These are phyloP conservation scores for Piaya cayana DNA, from an alignment of 2,113 vertebrate genomes.

Conservation along the genomic window DNA sequence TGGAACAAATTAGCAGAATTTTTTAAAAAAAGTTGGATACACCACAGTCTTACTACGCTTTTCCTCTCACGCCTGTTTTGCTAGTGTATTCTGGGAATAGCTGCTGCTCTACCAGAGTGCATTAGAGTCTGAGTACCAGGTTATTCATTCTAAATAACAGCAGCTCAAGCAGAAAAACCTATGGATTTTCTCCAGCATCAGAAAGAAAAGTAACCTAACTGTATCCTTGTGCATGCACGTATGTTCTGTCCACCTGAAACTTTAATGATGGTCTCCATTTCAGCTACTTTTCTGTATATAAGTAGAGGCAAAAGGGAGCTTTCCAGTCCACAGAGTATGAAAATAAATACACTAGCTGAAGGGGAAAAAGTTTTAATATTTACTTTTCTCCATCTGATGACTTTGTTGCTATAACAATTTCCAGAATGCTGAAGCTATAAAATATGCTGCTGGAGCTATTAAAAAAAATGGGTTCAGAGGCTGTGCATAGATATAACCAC, in stretches of 20 bases:
- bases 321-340: not conserved
- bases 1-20: not conserved
- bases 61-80: not conserved
- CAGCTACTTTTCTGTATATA: not conserved
- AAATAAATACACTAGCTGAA: not conserved
- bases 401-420: not conserved
- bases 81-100: not conserved
- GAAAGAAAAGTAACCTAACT: not conserved
- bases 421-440: not conserved
- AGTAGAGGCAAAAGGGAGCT: rapidly evolving
- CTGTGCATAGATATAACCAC: not conserved
- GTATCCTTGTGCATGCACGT: not conserved
- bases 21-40: conserved; percentile 12
- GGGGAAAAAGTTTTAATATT: not conserved
- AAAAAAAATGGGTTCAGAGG: not conserved
- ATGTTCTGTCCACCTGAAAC: not conserved
- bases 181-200: not conserved
- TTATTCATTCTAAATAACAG: not conserved
- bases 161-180: not conserved
- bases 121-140: not conserved
- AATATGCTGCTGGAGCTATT: not conserved
- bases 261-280: not conserved
- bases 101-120: not conserved
- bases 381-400: not conserved
- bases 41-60: not conserved